phyloP scores from a whole-genome alignment of 2,113 vertebrate genomes.

The Mustela lutreola region DNA sequence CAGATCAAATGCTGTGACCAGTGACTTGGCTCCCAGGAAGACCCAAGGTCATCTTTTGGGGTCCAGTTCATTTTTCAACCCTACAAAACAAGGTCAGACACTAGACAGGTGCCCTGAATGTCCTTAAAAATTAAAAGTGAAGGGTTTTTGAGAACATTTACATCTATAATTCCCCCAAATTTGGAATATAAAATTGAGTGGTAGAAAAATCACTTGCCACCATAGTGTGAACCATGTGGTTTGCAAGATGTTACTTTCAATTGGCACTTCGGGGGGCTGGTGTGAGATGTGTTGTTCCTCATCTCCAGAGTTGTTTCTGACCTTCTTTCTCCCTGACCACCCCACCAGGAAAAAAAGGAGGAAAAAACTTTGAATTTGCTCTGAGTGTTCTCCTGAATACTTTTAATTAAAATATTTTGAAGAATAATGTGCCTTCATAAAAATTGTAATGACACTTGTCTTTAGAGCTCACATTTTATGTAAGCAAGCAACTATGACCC shows the following conservation, averaged over 20 bases:
- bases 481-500: constrained; percentile 65
- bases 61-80: background rate
- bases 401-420: constrained; percentile 72
- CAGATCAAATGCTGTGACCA: background rate
- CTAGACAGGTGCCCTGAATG: background rate
- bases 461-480: constrained; percentile 53
- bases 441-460: constrained; percentile 60
- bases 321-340: constrained; percentile 60
- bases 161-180: constrained; percentile 1
- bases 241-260: constrained; percentile 44
- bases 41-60: background rate
- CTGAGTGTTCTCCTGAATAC: constrained; percentile 34
- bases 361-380: constrained; percentile 28
- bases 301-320: constrained; percentile 39
- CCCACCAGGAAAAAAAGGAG: background rate
- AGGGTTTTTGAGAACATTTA: background rate
- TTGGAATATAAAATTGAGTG: background rate
- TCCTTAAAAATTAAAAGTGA: constrained; percentile 57
- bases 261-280: constrained; percentile 40
- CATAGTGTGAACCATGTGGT: background rate
- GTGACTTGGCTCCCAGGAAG: constrained; percentile 1
- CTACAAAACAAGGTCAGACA: constrained; percentile 18
- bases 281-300: constrained; percentile 34
- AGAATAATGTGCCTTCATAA: constrained; percentile 59
- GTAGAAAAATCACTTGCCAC: constrained; percentile 45